Base-by-base conservation (phyloP, 2,797 vertebrate genomes). In the Mastacembelus armatus region DNA sequence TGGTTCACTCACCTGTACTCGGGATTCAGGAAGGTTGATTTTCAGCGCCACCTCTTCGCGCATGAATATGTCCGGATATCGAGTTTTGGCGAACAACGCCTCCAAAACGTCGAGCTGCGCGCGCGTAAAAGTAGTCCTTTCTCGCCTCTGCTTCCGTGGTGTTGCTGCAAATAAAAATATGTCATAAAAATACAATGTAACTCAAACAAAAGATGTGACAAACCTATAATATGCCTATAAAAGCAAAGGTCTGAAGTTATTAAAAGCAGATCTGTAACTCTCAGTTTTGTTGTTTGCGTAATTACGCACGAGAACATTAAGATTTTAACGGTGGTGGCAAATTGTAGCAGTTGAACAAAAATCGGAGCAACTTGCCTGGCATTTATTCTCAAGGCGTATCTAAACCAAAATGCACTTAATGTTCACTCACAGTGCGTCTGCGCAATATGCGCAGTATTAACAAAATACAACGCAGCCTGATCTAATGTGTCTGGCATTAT, bases 21-120 rank as follows among this genome's bases (percentile, higher is more conserved):
- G 90, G 70, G 98, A 99, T 81, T 99, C 97, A 0, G 98, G 97
- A 78, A 99, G 91, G 86, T 99, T 99, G 89, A 99, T 99, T 93
- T 99, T 99, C 84, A 99, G 91, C 1, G 97, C 98, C 87, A 99
- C 98, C 78, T 99, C 98, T 84, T 99, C 98, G 29, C 97, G 91
- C 97, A 99, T 99, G 92, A 99, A 99, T 92, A 99, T 99, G 80
- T 99, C 98, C 30, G 98, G 98, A 83, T 99, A 99, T 30, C 98
- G 95, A 52, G 98, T 99, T 93, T 99, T 99, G 85, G 93, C 96
- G 70, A 99, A 99, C 50, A 99, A 94, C 38, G 97, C 95, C 90
- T 99, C 98, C 91, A 99, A 88, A 76, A 99, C 92, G 4, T 99
- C 98, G 33, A 99, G 94, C 90, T 99, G 98, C 2, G 97, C 96